These are phyloP conservation scores for Dioctria rufipes DNA, from an alignment of 2,888 invertebrate species.

Conservation along the genomic window DNA sequence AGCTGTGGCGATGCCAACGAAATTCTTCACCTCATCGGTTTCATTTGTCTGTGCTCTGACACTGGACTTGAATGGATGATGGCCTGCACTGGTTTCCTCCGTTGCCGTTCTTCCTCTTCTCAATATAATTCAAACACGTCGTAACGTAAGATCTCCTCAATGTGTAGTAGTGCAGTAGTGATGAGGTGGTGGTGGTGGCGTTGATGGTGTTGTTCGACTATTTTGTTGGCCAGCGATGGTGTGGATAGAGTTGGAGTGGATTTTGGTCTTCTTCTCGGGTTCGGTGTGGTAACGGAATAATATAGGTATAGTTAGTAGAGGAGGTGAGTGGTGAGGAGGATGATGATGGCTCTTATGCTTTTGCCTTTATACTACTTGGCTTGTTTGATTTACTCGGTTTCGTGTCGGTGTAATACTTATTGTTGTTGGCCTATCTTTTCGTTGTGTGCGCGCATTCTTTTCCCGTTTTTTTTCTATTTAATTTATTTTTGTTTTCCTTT, in stretches of 20 bases:
- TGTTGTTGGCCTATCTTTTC: neutral
- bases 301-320: neutral
- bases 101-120: neutral
- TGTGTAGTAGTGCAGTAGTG: too few relatives aligned
- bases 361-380: neutral
- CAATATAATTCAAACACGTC: too few relatives aligned
- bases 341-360: neutral
- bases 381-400: slow-evolving; percentile 24
- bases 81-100: slow-evolving; percentile 31
- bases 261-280: too few relatives aligned
- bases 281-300: too few relatives aligned
- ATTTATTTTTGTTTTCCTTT: too few relatives aligned
- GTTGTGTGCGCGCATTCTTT: slow-evolving; percentile 25
- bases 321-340: neutral
- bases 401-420: neutral
- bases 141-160: too few relatives aligned
- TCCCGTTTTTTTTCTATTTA: neutral
- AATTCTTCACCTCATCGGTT: slow-evolving; percentile 48
- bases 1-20: slow-evolving; percentile 27
- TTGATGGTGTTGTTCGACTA: neutral
- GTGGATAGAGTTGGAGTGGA: too few relatives aligned
- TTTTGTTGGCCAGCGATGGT: too few relatives aligned
- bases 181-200: slow-evolving; percentile 21
- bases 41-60: slow-evolving; percentile 32
- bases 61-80: slow-evolving; percentile 49